Evolutionary conservation across 2,797 vertebrate species (phyloP).

Genomic region (Nothura maculosa): DNA sequence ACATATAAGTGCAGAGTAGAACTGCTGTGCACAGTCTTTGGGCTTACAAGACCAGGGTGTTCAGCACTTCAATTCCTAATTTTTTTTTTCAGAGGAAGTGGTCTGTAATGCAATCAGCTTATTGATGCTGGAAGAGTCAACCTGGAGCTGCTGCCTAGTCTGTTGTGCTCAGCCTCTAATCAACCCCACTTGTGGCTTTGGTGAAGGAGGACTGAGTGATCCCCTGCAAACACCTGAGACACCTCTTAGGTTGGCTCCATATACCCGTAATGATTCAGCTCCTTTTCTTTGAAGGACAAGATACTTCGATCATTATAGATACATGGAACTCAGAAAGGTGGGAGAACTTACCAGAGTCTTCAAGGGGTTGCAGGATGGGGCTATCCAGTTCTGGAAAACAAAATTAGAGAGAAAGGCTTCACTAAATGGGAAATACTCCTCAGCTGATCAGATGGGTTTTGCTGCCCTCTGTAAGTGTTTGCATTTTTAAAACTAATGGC

Average conservation of each 20-base stretch:
- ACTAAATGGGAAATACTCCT: neutral
- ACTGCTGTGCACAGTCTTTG: neutral
- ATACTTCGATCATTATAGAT: fast-evolving
- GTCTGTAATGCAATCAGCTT: neutral
- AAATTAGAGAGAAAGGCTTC: neutral
- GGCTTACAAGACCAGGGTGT: neutral
- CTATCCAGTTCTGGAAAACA: neutral
- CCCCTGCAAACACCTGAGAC: neutral
- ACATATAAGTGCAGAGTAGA: neutral
- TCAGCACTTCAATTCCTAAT: neutral
- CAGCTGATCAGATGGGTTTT: neutral
- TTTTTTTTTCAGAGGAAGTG: fast-evolving
- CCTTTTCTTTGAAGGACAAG: neutral
- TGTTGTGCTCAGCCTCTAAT: neutral
- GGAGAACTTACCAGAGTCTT: neutral
- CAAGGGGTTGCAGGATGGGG: slow-evolving; percentile 17
- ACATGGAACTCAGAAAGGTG: neutral
- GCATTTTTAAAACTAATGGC: neutral
- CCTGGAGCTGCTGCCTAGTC: neutral
- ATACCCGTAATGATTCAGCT: neutral
- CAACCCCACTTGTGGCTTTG: neutral
- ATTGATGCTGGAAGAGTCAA: neutral
- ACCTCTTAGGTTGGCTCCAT: neutral
- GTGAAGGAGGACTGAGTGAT: neutral
- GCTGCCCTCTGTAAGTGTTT: fast-evolving